Percentiles rank a stretch among this genome's conserved stretches.
phyloP scores from a whole-genome alignment of 2,797 vertebrate genomes.

The Clarias fuscus region DNA sequence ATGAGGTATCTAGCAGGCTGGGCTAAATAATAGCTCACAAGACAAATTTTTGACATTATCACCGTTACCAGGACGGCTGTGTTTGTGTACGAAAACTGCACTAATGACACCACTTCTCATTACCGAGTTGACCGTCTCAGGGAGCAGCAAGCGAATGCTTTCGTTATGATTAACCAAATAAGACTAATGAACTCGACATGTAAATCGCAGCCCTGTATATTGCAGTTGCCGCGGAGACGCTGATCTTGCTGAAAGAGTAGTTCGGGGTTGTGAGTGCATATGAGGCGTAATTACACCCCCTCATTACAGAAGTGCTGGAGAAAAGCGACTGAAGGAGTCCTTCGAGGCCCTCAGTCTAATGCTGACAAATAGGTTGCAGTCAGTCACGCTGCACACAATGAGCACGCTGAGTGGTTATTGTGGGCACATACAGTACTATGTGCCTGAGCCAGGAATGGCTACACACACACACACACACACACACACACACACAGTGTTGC shows the following conservation, averaged over 20 bases:
- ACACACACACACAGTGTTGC: conserved; percentile 12
- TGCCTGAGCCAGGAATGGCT: conserved; percentile 6
- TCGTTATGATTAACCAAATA: conserved; percentile 32
- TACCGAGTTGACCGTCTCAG: not conserved
- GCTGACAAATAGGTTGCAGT: conserved; percentile 56
- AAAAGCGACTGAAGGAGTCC: conserved; percentile 29
- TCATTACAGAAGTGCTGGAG: conserved; percentile 48
- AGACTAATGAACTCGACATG: conserved; percentile 39
- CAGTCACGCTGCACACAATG: conserved; percentile 51
- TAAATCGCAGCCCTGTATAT: conserved; percentile 39
- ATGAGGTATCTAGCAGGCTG: not conserved
- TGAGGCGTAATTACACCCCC: conserved; percentile 55
- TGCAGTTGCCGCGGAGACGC: conserved; percentile 46
- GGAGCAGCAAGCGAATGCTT: not conserved
- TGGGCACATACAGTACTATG: conserved; percentile 39
- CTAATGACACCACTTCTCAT: not conserved
- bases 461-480: conserved; percentile 20
- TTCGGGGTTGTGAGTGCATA: conserved; percentile 33
- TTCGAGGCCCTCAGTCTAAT: conserved; percentile 46
- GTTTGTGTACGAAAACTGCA: not conserved
- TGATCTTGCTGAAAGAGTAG: conserved; percentile 44
- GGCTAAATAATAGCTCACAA: not conserved
- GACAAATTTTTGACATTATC: not conserved
- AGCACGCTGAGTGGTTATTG: conserved; percentile 17
- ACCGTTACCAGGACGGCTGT: not conserved